Base-by-base conservation (phyloP, 2,888 invertebrate species). In the Phlogophora meticulosa region DNA sequence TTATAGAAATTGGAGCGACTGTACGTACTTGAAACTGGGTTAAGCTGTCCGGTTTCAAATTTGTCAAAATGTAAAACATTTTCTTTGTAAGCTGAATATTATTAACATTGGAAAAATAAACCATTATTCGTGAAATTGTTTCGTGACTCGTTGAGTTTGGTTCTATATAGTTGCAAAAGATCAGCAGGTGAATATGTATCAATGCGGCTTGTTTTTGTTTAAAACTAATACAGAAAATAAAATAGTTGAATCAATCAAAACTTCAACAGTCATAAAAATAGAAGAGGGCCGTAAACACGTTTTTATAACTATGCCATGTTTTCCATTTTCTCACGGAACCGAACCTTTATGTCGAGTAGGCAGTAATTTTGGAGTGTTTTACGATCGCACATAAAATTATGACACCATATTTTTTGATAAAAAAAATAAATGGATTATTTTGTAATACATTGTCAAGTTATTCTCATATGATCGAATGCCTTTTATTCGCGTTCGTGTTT, bases 301-400 rank as follows among this genome's bases (percentile, higher is more conserved):
- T 42, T 40, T 72, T 52, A 63, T 45, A 28, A 17, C 38, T 20
- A 1, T 43, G 7, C 24, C 28, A 65, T 32, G 11, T 45, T 64
- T 72, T 64, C 15, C 4, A 64, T 32, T 52, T 55, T 45, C 9
- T 13, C 24, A 59, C 9, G 4, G n/a, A n/a, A n/a, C n/a, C 28
- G 48, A 65, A 55, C 55, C 22, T 70, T 73, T 73, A 73, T 32
- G 55, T 15, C 13, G 28, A 28, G 28, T 2, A 20, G 49, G 24
- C 32, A 46, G 38, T 67, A 42, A 38, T 56, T 40, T 58, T 56
- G 45, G 4, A 17, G n/a, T 60, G 40, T 56, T 72, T 67, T 52
- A 72, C 45, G 67, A 65, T 38, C 10, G 4, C 24, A 55, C 32
- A 43, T 72, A 72, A 63, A 63, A 49, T 52, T 17, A 42, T 42